Percentiles rank a stretch among this genome's conserved stretches.
Conservation (phyloP, 1,140 invertebrate genomes). For the Drosophila saltans region DNA sequence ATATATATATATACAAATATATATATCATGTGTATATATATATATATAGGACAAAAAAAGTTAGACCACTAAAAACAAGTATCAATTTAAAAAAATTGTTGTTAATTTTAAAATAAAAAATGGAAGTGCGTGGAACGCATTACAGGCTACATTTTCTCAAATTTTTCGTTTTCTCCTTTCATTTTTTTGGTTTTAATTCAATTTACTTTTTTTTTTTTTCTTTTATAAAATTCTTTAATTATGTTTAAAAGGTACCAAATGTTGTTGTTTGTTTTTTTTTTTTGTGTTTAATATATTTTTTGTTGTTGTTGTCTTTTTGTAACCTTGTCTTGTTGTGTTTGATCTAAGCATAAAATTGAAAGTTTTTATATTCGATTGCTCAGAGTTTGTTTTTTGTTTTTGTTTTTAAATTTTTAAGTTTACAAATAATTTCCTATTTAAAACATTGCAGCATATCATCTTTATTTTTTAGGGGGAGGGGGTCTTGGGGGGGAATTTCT, state of each 20-base stretch:
- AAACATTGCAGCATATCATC: slow-evolving; percentile 33
- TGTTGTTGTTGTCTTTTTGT: slow-evolving; percentile 25
- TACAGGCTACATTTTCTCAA: slow-evolving; percentile 79
- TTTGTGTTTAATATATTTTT: slow-evolving; percentile 59
- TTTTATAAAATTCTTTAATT: slow-evolving; percentile 72
- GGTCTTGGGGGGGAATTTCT: not conserved
- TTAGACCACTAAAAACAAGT: not conserved
- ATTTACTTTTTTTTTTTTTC: slow-evolving; percentile 39
- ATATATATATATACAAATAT: slow-evolving; percentile 26
- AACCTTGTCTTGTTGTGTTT: slow-evolving; percentile 32
- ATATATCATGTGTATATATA: slow-evolving; percentile 26
- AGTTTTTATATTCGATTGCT: slow-evolving; percentile 35
- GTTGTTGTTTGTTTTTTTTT: slow-evolving; percentile 50
- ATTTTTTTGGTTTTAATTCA: slow-evolving; percentile 16
- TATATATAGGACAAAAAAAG: slow-evolving; percentile 21
- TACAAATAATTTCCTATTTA: slow-evolving; percentile 57
- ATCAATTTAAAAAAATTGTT: slow-evolving; percentile 1
- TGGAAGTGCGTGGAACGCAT: slow-evolving; percentile 75
- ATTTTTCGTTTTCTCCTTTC: slow-evolving; percentile 50
- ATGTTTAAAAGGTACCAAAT: slow-evolving; percentile 82
- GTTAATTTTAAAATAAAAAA: slow-evolving; percentile 54
- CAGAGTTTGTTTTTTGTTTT: not conserved
- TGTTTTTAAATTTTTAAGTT: not conserved
- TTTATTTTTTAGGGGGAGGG: not conserved
- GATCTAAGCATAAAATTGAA: slow-evolving; percentile 69